phyloP scores from a whole-genome alignment of 2,888 invertebrate species.

The Acrobasis repandana region DNA sequence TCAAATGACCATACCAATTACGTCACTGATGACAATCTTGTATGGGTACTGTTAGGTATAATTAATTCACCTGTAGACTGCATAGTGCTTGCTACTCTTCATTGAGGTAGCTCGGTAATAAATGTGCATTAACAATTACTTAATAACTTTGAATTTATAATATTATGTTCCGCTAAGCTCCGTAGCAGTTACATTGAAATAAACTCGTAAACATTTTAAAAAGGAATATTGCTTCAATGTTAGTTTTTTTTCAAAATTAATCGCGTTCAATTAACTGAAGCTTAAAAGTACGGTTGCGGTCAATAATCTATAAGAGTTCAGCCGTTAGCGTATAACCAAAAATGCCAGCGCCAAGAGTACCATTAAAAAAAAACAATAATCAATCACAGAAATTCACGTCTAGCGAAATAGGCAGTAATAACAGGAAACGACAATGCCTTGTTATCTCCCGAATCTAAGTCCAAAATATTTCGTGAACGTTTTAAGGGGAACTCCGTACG shows the following conservation, averaged over 20 bases:
- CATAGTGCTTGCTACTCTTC: neutral
- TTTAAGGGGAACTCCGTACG: constrained; percentile 67
- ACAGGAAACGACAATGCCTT: constrained; percentile 67
- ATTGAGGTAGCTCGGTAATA: neutral
- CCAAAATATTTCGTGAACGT: constrained; percentile 70
- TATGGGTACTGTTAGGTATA: neutral
- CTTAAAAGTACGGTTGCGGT: too few relatives aligned
- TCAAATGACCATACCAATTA: constrained; percentile 5
- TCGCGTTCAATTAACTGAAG: too few relatives aligned
- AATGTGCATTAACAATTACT: neutral
- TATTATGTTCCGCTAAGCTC: too few relatives aligned
- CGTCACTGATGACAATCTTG: constrained; percentile 13
- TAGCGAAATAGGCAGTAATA: constrained; percentile 43
- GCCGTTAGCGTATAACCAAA: neutral
- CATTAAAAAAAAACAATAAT: constrained; percentile 39
- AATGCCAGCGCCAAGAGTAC: neutral
- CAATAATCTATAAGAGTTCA: neutral
- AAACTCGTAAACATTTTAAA: too few relatives aligned
- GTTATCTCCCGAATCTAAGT: constrained; percentile 71
- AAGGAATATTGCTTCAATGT: too few relatives aligned
- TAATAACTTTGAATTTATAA: neutral
- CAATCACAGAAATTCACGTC: constrained; percentile 42
- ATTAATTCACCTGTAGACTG: neutral
- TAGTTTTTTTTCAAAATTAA: too few relatives aligned
- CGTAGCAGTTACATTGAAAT: too few relatives aligned